A percentile compares a stretch with the other conserved stretches of the same genome.
Evolutionary conservation across 2,113 vertebrate genomes (phyloP).

Genomic region (Serinus canaria): DNA sequence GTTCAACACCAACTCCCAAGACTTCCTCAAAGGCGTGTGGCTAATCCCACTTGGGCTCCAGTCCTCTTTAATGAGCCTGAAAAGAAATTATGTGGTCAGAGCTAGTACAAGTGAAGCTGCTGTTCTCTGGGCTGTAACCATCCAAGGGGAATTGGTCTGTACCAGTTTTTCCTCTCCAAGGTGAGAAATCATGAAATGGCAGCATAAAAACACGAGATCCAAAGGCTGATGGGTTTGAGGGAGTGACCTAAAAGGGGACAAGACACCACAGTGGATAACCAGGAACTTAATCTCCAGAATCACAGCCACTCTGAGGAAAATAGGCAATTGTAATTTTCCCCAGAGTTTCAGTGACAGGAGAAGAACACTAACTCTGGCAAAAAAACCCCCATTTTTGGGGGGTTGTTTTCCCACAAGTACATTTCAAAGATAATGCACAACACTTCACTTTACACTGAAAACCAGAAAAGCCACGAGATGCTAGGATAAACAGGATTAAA

Average conservation of each 20-base stretch:
- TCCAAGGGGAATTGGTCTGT: neutral
- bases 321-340: neutral
- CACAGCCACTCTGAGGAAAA: neutral
- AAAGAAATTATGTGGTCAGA: neutral
- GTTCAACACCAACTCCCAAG: neutral
- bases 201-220: neutral
- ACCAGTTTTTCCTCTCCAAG: neutral
- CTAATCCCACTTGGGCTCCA: neutral
- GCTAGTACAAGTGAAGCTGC: neutral
- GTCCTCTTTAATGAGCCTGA: conserved; percentile 17
- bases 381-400: neutral
- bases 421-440: neutral
- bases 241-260: neutral
- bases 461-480: neutral
- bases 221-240: neutral
- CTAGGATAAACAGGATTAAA: neutral
- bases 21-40: conserved; percentile 33
- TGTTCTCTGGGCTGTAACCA: neutral
- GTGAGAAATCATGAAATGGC: neutral
- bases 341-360: neutral
- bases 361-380: neutral
- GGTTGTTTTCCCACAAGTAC: neutral
- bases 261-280: neutral
- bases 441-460: neutral
- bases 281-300: neutral